Percentiles rank a stretch among this genome's conserved stretches.
Evolutionary conservation across 2,113 vertebrate genomes (phyloP).

Genomic region (Heterotilapia buettikoferi): DNA sequence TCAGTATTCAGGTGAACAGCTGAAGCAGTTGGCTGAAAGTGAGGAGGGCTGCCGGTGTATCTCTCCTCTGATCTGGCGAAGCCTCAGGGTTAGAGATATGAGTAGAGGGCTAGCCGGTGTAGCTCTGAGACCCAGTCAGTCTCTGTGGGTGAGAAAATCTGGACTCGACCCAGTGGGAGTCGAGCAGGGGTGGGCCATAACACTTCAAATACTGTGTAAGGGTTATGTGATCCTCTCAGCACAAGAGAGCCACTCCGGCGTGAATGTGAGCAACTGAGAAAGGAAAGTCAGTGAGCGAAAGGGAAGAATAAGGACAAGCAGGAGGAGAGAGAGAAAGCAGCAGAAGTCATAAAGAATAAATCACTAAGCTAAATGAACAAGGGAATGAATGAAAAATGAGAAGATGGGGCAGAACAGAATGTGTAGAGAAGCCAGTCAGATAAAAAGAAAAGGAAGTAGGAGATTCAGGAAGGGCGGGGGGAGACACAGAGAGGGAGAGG

Average conservation of each 20-base stretch:
- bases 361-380: slow-evolving; percentile 40
- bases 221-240: slow-evolving; percentile 27
- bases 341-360: slow-evolving; percentile 48
- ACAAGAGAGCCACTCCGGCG: slow-evolving; percentile 12
- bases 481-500: background rate
- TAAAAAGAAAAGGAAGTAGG: background rate
- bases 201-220: slow-evolving; percentile 17
- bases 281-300: background rate
- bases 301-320: background rate
- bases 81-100: slow-evolving; percentile 33
- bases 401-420: background rate
- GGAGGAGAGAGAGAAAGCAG: background rate
- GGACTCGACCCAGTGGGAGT: background rate
- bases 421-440: slow-evolving; percentile 2
- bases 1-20: slow-evolving; percentile 31
- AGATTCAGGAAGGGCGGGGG: background rate
- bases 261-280: slow-evolving; percentile 4
- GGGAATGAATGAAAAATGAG: slow-evolving; percentile 19
- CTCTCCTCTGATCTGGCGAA: slow-evolving; percentile 37
- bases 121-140: background rate
- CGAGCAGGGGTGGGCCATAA: background rate
- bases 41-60: slow-evolving; percentile 11
- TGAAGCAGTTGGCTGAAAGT: background rate
- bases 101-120: slow-evolving; percentile 8
- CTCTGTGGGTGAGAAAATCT: background rate